Conservation (phyloP, 2,797 vertebrate species). For the Pteronotus mesoamericanus region DNA sequence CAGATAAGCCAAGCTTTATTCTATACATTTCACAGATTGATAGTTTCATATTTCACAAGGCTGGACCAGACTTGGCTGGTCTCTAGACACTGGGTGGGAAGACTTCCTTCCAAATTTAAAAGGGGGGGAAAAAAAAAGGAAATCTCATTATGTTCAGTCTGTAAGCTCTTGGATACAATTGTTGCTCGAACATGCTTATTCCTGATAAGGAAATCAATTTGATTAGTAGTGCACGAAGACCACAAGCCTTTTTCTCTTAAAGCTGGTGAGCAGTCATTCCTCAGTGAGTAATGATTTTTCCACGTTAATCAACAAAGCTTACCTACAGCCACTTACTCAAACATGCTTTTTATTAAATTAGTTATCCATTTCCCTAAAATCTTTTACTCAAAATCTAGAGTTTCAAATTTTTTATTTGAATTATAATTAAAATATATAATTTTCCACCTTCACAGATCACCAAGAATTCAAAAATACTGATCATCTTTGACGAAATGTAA, state of each 20-base stretch:
- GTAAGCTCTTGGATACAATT: neutral
- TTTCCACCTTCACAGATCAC: neutral
- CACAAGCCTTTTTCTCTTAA: neutral
- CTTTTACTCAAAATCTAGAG: neutral
- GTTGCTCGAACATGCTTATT: neutral
- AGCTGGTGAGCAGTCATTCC: neutral
- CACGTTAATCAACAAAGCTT: neutral
- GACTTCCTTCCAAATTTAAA: neutral
- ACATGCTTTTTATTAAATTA: neutral
- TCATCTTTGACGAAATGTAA: neutral
- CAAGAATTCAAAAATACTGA: conserved; percentile 10
- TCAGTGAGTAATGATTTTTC: neutral
- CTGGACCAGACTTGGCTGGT: neutral
- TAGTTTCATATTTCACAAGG: neutral
- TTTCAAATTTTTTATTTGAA: neutral
- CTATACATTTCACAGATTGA: neutral
- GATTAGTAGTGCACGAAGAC: neutral
- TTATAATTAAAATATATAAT: neutral
- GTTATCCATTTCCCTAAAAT: neutral
- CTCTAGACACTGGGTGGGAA: neutral
- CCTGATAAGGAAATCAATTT: conserved; percentile 27
- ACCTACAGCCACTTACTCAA: neutral
- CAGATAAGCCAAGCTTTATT: neutral
- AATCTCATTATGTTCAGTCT: neutral
- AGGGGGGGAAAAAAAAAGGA: neutral